Conservation (phyloP, 2,797 vertebrate genomes). For the Staurois parvus region DNA sequence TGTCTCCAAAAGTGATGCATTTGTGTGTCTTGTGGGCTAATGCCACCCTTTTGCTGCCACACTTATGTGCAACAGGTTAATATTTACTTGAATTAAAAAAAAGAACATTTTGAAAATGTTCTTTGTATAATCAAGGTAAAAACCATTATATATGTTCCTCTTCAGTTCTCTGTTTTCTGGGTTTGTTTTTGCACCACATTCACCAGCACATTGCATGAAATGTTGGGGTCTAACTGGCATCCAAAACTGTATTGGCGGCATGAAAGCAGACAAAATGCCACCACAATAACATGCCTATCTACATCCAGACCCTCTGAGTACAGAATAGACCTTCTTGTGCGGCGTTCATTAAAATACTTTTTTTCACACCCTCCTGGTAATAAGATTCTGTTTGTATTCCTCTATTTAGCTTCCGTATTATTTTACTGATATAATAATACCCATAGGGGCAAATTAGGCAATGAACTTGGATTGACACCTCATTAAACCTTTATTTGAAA, state of each 20-base stretch:
- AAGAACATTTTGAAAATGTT: too few species aligned
- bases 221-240: background rate
- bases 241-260: background rate
- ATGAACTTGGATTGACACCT: background rate
- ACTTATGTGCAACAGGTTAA: too few species aligned
- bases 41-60: too few species aligned
- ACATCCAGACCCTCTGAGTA: too few species aligned
- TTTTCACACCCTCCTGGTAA: background rate
- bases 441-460: slow-evolving; percentile 5
- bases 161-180: background rate
- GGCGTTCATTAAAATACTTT: background rate
- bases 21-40: too few species aligned
- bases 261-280: background rate
- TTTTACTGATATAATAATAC: background rate
- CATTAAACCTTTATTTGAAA: background rate
- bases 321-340: background rate
- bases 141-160: background rate
- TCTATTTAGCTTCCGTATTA: background rate
- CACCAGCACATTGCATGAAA: background rate
- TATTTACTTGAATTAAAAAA: too few species aligned
- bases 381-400: background rate
- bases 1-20: too few species aligned
- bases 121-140: too few species aligned
- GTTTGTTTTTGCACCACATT: background rate
- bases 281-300: background rate